Conservation (phyloP, 2,888 invertebrate species). For the Nomada flava region DNA sequence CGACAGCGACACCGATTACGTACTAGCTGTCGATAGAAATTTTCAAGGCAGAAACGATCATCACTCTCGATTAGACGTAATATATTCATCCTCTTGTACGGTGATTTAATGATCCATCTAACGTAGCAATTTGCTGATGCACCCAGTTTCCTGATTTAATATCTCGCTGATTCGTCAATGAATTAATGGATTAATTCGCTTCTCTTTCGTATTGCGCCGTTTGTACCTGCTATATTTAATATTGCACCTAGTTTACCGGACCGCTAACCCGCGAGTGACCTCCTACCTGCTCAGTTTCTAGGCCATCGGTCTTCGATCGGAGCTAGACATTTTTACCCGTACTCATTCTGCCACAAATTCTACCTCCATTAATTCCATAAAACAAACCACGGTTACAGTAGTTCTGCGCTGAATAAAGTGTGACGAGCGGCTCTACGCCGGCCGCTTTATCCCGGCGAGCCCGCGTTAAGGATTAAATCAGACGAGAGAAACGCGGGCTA, state of each 20-base stretch:
- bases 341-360: neutral
- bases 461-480: slow-evolving; percentile 59
- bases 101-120: neutral
- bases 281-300: neutral
- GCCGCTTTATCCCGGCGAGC: slow-evolving; percentile 16
- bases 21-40: no score
- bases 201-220: neutral
- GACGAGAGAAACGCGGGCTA: slow-evolving; percentile 29
- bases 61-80: neutral
- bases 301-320: neutral
- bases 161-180: neutral
- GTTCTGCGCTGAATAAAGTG: neutral
- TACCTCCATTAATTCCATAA: neutral
- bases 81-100: neutral
- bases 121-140: neutral
- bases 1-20: no score
- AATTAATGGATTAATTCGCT: neutral
- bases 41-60: no score
- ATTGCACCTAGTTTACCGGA: neutral
- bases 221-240: no score
- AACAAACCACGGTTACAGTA: no score
- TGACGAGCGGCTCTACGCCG: slow-evolving; percentile 2
- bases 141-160: neutral
- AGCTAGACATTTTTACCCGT: no score
- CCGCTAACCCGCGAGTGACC: neutral